phyloP scores from a whole-genome alignment of 2,113 vertebrate species.

The Eupsittula cactorum region DNA sequence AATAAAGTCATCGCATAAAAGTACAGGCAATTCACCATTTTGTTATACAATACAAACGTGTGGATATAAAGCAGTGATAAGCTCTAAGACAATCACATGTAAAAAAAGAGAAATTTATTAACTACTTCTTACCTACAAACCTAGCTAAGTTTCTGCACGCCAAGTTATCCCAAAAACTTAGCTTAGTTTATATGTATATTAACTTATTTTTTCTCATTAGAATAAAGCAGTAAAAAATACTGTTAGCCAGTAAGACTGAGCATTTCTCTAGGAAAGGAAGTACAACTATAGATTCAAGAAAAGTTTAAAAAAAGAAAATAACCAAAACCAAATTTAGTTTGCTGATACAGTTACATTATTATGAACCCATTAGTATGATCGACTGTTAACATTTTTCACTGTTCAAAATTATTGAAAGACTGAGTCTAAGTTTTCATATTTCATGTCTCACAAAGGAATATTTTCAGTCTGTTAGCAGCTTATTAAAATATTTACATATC shows the following conservation, averaged over 20 bases:
- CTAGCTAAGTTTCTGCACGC: not conserved
- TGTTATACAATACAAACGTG: not conserved
- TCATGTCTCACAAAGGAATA: constrained; percentile 24
- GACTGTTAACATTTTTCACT: not conserved
- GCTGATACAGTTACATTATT: not conserved
- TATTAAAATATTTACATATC: constrained; percentile 50
- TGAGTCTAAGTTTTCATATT: not conserved
- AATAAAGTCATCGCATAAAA: not conserved
- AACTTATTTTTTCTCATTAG: not conserved
- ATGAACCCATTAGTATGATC: not conserved
- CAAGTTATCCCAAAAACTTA: not conserved
- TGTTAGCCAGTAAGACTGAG: not conserved
- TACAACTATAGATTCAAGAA: not conserved
- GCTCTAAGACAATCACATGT: not conserved
- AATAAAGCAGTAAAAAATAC: not conserved
- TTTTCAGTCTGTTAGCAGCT: constrained; percentile 2
- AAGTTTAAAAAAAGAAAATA: not conserved
- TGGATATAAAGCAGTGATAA: not conserved
- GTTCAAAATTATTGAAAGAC: not conserved
- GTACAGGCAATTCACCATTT: not conserved
- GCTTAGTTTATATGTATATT: not conserved
- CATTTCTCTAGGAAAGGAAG: not conserved
- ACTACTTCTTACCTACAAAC: not conserved
- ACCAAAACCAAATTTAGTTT: not conserved
- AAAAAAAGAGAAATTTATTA: not conserved